Evolutionary conservation across 2,113 vertebrate species (phyloP).

Genomic region (Plecturocebus donacophilus): DNA sequence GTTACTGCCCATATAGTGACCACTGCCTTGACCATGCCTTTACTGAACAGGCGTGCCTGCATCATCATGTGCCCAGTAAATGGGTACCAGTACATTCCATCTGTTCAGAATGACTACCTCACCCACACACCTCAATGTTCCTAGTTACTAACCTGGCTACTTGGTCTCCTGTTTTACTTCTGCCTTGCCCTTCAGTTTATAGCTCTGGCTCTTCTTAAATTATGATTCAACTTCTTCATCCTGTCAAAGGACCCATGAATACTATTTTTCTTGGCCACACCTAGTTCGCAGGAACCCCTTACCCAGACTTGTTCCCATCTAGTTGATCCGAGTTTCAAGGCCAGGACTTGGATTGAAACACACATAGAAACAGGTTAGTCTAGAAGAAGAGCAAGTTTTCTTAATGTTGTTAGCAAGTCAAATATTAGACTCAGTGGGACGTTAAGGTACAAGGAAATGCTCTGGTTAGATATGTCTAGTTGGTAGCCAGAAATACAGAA

Average conservation of each 20-base stretch:
- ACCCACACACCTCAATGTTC: neutral
- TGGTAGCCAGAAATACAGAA: neutral
- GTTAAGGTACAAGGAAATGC: neutral
- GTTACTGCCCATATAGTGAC: neutral
- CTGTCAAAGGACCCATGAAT: neutral
- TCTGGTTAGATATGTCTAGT: neutral
- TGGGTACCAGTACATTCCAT: neutral
- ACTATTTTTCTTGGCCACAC: neutral
- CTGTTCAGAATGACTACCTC: neutral
- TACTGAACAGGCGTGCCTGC: neutral
- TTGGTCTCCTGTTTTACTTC: neutral
- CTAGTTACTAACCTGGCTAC: neutral
- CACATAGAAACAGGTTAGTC: slow-evolving; percentile 36
- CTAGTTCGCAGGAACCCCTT: slow-evolving; percentile 5
- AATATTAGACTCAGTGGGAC: neutral
- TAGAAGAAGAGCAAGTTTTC: slow-evolving; percentile 33
- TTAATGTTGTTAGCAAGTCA: neutral
- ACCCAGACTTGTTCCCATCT: neutral
- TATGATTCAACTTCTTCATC: neutral
- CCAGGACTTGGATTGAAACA: slow-evolving; percentile 10
- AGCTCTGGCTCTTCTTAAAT: neutral
- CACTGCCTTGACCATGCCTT: neutral
- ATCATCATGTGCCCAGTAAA: neutral
- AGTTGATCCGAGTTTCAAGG: slow-evolving; percentile 2
- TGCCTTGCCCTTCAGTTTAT: neutral